phyloP scores from a whole-genome alignment of 92 coral and sea anemone genomes.

The Zoanthus sociatus region DNA sequence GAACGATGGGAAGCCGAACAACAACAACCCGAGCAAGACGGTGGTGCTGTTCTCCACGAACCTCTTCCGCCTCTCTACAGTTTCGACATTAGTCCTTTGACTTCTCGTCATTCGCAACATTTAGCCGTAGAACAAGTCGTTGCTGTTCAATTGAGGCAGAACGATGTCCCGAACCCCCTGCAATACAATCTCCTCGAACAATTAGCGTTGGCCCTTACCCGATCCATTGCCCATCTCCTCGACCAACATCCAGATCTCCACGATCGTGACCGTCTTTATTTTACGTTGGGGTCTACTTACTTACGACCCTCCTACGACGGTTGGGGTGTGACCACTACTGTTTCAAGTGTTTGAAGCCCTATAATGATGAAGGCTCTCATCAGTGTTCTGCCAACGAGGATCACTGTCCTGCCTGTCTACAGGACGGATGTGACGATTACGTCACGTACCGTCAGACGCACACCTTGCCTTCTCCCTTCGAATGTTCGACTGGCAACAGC shows the following conservation, averaged over 20 bases:
- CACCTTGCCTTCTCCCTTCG: too few species aligned
- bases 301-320: background rate
- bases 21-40: too few species aligned
- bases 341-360: too few species aligned
- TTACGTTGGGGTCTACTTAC: background rate
- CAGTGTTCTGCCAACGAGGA: too few species aligned
- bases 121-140: conserved; percentile 10
- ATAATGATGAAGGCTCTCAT: too few species aligned
- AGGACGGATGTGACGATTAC: too few species aligned
- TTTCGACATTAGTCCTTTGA: background rate
- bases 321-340: conserved; percentile 19
- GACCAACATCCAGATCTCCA: background rate
- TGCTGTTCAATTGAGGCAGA: background rate
- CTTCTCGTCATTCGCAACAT: background rate
- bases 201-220: background rate
- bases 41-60: background rate
- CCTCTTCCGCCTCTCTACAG: too few species aligned
- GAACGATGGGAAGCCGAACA: too few species aligned
- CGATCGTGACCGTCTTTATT: conserved; percentile 13
- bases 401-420: too few species aligned
- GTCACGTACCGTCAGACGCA: too few species aligned
- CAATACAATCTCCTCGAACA: background rate
- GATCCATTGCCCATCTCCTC: background rate
- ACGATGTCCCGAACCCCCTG: background rate
- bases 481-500: too few species aligned